Evolutionary conservation across 1,140 invertebrate genomes (phyloP).

Genomic region (Magallana gigas): DNA sequence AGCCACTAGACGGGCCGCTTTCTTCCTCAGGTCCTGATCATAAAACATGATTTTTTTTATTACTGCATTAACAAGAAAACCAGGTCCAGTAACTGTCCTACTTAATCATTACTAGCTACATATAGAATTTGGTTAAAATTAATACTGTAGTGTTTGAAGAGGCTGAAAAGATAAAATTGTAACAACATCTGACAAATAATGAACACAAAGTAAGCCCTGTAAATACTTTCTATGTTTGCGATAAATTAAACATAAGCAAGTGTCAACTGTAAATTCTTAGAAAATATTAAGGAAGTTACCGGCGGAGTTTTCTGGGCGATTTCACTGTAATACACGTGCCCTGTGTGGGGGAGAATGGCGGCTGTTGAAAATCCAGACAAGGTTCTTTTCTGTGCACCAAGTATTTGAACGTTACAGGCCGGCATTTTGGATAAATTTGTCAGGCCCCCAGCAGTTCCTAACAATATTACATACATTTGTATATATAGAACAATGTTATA

Average conservation of each 20-base stretch:
- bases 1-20: constrained; percentile 95
- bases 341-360: constrained; percentile 94
- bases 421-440: constrained; percentile 98
- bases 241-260: too few relatives aligned
- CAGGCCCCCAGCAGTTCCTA: constrained; percentile 95
- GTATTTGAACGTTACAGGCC: constrained; percentile 92
- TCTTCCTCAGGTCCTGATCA: constrained; percentile 91
- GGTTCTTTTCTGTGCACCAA: constrained; percentile 93
- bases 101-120: too few relatives aligned
- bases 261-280: too few relatives aligned
- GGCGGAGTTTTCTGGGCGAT: constrained; percentile 97
- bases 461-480: not conserved
- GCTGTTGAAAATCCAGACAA: constrained; percentile 96
- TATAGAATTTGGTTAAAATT: too few relatives aligned
- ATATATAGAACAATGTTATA: not conserved
- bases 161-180: too few relatives aligned
- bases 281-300: constrained; percentile 81
- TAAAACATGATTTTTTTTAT: not conserved
- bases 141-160: too few relatives aligned
- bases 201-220: too few relatives aligned
- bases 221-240: too few relatives aligned
- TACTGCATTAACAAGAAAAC: too few relatives aligned
- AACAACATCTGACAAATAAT: too few relatives aligned
- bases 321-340: constrained; percentile 96
- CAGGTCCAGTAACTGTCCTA: too few relatives aligned